phyloP scores from a whole-genome alignment of 2,888 invertebrate genomes.

The Yponomeuta malinellus region DNA sequence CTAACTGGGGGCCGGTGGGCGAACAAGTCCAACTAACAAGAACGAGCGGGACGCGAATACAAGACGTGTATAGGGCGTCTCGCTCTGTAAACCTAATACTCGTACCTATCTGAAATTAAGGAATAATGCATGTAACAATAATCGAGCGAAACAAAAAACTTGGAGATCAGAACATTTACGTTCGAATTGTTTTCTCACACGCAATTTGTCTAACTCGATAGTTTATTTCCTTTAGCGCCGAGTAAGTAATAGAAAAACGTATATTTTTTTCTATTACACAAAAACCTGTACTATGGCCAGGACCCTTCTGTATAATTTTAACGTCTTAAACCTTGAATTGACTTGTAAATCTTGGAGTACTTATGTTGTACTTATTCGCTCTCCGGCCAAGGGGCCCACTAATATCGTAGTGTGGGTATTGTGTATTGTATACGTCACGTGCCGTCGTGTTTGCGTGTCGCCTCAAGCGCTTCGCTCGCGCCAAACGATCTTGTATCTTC shows the following conservation, averaged over 20 bases:
- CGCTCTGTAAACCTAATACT: neutral
- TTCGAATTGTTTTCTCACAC: no score
- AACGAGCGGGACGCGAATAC: neutral
- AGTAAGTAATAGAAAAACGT: no score
- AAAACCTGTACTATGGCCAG: neutral
- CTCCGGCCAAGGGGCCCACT: slow-evolving; percentile 33
- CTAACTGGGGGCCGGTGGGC: slow-evolving; percentile 28
- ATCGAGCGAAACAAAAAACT: no score
- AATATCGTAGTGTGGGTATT: slow-evolving; percentile 43
- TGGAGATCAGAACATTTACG: no score
- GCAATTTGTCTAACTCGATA: no score
- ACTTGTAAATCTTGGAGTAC: neutral
- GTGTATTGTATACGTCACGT: slow-evolving; percentile 46
- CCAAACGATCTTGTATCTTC: slow-evolving; percentile 28
- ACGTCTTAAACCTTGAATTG: no score
- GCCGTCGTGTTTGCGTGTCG: slow-evolving; percentile 43
- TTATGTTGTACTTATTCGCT: slow-evolving; percentile 36
- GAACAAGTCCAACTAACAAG: slow-evolving; percentile 25
- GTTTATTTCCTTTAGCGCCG: no score
- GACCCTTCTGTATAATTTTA: no score
- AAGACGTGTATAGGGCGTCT: neutral
- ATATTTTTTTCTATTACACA: no score
- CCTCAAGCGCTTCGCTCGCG: slow-evolving; percentile 57
- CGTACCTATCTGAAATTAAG: no score
- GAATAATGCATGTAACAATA: no score